These are phyloP conservation scores for Umimayanthus chanpuru DNA, from an alignment of 92 coral and sea anemone species.

Conservation along the genomic window DNA sequence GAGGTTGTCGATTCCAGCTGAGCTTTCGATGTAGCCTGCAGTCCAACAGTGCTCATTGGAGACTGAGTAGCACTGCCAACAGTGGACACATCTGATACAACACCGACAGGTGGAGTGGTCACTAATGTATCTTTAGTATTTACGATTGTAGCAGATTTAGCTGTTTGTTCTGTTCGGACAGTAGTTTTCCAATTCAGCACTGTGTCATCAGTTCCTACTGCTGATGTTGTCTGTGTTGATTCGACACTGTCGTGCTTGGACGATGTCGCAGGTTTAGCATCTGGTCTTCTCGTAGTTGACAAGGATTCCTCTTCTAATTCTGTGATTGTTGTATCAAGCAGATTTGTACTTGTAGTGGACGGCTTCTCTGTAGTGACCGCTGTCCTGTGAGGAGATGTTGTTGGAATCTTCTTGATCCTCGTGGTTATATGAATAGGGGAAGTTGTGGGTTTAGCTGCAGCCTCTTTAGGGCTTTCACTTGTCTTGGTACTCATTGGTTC, in stretches of 20 bases:
- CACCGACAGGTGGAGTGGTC: not conserved
- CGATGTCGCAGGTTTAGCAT: not conserved
- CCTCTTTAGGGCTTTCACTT: not conserved
- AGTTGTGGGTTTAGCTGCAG: not conserved
- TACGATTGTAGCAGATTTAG: not conserved
- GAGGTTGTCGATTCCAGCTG: not conserved
- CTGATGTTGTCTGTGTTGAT: not conserved
- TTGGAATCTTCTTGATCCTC: not conserved
- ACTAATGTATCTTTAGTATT: not conserved
- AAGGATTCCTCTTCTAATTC: no score
- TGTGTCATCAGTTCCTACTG: not conserved
- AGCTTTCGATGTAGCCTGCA: not conserved
- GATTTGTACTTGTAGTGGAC: no score
- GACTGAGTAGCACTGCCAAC: not conserved
- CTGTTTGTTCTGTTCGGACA: not conserved
- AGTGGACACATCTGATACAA: not conserved
- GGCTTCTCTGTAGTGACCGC: not conserved
- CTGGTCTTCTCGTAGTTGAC: not conserved
- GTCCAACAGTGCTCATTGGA: not conserved
- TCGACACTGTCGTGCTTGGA: not conserved
- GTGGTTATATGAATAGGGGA: not conserved
- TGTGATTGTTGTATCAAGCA: no score
- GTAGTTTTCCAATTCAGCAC: not conserved
- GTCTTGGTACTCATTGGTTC: not conserved
- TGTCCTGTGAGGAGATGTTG: not conserved